phyloP scores from a whole-genome alignment of 2,797 vertebrate genomes.

The Propithecus deckenii region DNA sequence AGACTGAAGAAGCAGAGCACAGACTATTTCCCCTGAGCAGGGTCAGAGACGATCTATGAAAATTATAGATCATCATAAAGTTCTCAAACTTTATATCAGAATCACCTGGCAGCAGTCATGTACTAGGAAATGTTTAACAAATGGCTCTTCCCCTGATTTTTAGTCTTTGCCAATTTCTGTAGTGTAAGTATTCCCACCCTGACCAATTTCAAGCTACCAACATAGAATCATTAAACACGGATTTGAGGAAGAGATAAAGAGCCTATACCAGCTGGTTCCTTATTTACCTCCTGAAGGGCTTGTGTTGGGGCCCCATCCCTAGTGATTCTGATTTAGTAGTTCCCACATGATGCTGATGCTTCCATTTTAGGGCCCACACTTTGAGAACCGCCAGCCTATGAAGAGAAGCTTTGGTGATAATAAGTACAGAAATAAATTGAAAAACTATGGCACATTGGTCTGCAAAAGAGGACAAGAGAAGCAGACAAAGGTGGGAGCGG shows the following conservation, averaged over 20 bases:
- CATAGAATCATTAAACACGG: neutral
- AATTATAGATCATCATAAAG: neutral
- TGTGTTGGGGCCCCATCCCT: neutral
- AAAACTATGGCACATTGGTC: neutral
- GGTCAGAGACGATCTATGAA: neutral
- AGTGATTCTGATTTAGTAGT: neutral
- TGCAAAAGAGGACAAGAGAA: neutral
- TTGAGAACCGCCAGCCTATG: neutral
- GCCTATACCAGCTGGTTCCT: neutral
- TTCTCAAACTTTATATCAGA: neutral
- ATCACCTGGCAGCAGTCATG: neutral
- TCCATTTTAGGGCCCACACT: neutral
- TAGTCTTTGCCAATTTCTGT: neutral
- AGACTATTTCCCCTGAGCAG: neutral
- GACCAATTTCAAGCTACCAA: neutral
- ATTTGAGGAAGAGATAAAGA: neutral
- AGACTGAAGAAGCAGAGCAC: neutral
- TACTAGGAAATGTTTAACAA: neutral
- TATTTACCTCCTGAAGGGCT: neutral
- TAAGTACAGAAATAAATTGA: neutral
- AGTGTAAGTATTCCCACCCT: conserved; percentile 12
- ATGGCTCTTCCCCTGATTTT: neutral
- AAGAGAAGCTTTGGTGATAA: neutral
- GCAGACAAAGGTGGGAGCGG: neutral
- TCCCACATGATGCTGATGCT: neutral